A percentile compares a stretch with the other conserved stretches of the same genome.
These are phyloP conservation scores for Microtus obscurus DNA, from an alignment of 2,797 vertebrate genomes.

Conservation along the genomic window DNA sequence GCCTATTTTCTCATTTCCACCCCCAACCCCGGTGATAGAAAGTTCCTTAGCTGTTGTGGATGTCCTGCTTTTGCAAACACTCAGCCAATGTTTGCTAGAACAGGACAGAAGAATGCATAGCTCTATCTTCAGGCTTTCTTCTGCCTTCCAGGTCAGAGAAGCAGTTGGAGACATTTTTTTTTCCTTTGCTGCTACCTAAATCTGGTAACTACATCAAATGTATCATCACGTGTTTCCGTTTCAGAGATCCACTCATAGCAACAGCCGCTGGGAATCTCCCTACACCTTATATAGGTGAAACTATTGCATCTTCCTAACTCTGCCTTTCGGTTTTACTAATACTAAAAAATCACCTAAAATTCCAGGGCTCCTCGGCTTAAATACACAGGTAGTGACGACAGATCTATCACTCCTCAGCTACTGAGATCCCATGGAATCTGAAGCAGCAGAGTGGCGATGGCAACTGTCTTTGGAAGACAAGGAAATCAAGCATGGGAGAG, in stretches of 20 bases:
- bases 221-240: not conserved
- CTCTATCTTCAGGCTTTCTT: not conserved
- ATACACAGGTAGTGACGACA: not conserved
- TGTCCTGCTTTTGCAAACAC: not conserved
- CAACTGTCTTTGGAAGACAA: not conserved
- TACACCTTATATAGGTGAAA: slow-evolving; percentile 59
- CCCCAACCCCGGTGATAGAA: not conserved
- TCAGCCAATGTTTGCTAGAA: not conserved
- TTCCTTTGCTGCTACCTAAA: not conserved
- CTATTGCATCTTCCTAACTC: slow-evolving; percentile 42
- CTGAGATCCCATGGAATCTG: not conserved
- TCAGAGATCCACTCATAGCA: slow-evolving; percentile 53
- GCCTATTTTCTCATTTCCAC: not conserved
- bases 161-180: not conserved
- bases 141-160: not conserved
- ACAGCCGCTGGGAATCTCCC: slow-evolving; percentile 68
- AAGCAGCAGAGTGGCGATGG: not conserved
- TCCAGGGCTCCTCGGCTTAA: slow-evolving; percentile 29
- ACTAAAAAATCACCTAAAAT: slow-evolving; percentile 77
- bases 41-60: not conserved
- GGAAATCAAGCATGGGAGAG: not conserved
- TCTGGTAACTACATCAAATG: slow-evolving; percentile 7
- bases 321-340: slow-evolving; percentile 74
- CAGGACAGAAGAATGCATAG: not conserved
- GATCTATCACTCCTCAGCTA: too few relatives aligned